Conservation (phyloP, 2,797 vertebrate species). For the Thalassophryne amazonica region DNA sequence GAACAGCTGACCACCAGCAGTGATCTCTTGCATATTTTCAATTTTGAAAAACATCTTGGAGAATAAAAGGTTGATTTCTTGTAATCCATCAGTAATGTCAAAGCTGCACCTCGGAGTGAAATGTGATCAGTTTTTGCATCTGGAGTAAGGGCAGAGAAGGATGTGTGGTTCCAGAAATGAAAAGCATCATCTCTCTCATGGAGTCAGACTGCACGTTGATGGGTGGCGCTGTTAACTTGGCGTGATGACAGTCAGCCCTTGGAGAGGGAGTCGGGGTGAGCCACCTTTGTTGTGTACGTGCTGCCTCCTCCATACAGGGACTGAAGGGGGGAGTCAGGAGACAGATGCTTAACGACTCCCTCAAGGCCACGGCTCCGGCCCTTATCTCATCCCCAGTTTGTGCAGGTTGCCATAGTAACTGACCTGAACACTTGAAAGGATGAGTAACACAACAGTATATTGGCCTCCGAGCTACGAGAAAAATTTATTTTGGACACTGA, state of each 20-base stretch:
- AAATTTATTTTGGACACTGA: conserved; percentile 51
- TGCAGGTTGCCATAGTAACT: conserved; percentile 80
- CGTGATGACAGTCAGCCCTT: conserved; percentile 66
- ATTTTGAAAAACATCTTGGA: no score
- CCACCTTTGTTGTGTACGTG: conserved; percentile 77
- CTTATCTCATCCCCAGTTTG: conserved; percentile 80
- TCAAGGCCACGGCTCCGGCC: conserved; percentile 73
- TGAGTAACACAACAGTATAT: conserved; percentile 62
- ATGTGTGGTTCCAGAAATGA: background rate
- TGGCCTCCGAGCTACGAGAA: conserved; percentile 55
- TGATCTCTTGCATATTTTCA: conserved; percentile 11
- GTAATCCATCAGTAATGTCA: no score
- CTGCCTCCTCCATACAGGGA: conserved; percentile 61
- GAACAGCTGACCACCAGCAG: conserved; percentile 11
- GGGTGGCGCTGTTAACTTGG: conserved; percentile 61
- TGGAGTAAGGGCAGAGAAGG: no score
- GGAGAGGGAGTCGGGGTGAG: conserved; percentile 62
- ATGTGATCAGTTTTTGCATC: background rate
- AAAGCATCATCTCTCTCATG: conserved; percentile 14
- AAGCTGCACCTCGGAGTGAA: background rate
- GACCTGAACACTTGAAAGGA: conserved; percentile 71
- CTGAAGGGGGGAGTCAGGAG: conserved; percentile 69
- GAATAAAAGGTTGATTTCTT: no score
- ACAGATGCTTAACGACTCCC: conserved; percentile 84
- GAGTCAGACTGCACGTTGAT: conserved; percentile 39